phyloP scores from a whole-genome alignment of 2,797 vertebrate genomes.

The Pogoniulus pusillus region DNA sequence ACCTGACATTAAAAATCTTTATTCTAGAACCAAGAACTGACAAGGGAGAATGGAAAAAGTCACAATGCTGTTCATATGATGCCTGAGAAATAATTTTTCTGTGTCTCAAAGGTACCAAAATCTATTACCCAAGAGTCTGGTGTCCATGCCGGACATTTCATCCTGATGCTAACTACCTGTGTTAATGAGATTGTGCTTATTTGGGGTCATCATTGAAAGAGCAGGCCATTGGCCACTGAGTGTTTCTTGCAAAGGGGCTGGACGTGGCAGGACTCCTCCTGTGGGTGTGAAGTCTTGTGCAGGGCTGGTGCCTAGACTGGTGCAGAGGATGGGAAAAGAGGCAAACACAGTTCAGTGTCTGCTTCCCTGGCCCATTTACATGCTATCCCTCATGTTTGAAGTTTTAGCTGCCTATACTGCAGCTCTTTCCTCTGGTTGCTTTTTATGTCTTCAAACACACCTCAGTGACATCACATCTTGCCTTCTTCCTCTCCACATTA shows the following conservation, averaged over 20 bases:
- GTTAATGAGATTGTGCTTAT: neutral
- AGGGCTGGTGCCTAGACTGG: neutral
- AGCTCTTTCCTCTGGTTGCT: neutral
- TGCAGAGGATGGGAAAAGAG: neutral
- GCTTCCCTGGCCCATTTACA: neutral
- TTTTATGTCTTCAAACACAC: neutral
- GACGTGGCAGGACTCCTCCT: neutral
- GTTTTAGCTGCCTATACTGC: neutral
- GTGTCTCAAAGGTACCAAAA: neutral
- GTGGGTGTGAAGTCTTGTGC: neutral
- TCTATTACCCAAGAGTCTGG: neutral
- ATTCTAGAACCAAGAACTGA: slow-evolving; percentile 14
- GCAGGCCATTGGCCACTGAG: accelerated
- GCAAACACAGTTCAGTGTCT: neutral
- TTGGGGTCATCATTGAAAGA: neutral
- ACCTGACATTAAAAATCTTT: slow-evolving; percentile 59
- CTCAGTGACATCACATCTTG: neutral
- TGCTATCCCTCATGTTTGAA: neutral
- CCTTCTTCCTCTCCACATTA: accelerated
- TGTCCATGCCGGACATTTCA: neutral
- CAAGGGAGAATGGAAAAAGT: slow-evolving; percentile 38
- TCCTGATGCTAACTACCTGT: neutral
- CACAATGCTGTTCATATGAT: neutral
- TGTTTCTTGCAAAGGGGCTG: neutral
- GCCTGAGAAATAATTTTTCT: neutral